Evolutionary conservation across 2,797 vertebrate species (phyloP).

Genomic region (Labroides dimidiatus): DNA sequence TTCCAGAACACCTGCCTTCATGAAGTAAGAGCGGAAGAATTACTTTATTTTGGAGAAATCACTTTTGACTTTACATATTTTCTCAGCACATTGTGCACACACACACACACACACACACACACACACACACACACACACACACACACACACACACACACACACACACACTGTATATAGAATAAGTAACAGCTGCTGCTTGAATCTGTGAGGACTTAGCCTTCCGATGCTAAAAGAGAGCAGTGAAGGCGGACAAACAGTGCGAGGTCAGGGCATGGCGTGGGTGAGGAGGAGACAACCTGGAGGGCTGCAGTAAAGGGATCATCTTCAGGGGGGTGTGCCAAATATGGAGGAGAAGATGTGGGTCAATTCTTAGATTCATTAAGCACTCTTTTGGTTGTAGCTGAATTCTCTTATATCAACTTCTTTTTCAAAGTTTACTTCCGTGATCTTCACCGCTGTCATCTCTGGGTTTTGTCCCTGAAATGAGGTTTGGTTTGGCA

Average conservation of each 20-base stretch:
- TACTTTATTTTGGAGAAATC: not conserved
- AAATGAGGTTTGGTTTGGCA: too few relatives aligned
- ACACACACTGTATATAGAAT: slow-evolving; percentile 6
- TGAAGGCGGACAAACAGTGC: slow-evolving; percentile 18
- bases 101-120: not conserved
- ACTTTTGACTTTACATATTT: not conserved
- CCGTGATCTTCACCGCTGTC: too few relatives aligned
- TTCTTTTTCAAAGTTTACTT: too few relatives aligned
- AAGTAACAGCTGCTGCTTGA: slow-evolving; percentile 39
- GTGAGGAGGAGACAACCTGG: slow-evolving; percentile 13
- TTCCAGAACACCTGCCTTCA: not conserved
- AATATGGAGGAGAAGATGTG: not conserved
- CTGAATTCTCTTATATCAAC: too few relatives aligned
- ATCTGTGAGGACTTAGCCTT: slow-evolving; percentile 13
- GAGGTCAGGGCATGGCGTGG: slow-evolving; percentile 4
- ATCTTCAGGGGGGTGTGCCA: slow-evolving; percentile 1
- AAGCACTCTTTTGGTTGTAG: too few relatives aligned
- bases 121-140: not conserved
- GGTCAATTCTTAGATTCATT: too few relatives aligned
- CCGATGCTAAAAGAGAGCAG: slow-evolving; percentile 20
- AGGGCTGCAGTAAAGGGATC: slow-evolving; percentile 13
- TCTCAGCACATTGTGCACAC: not conserved
- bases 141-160: too few relatives aligned
- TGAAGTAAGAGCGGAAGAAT: not conserved
- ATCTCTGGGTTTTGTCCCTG: too few relatives aligned